These are phyloP conservation scores for Hozukius guyotensis DNA, from an alignment of 2,797 vertebrate genomes.

Conservation along the genomic window DNA sequence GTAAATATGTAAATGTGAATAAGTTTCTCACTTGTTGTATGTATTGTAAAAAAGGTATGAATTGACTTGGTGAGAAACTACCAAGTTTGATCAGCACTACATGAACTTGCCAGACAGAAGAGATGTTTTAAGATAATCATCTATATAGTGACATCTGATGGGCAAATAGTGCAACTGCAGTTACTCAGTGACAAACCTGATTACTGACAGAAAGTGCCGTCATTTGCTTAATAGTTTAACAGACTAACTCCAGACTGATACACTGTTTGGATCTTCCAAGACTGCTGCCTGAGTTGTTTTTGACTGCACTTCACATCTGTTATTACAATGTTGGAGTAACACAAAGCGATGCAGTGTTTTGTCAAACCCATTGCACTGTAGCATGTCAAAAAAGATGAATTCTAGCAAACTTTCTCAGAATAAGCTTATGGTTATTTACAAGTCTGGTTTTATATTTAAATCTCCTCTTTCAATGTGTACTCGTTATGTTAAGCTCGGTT, in stretches of 20 bases:
- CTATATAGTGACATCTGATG: slow-evolving; percentile 75
- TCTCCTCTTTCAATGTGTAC: slow-evolving; percentile 19
- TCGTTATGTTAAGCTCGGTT: slow-evolving; percentile 13
- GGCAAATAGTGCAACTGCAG: slow-evolving; percentile 69
- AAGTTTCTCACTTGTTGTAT: not conserved
- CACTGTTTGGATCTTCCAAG: not conserved
- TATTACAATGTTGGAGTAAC: not conserved
- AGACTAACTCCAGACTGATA: not conserved
- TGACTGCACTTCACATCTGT: not conserved
- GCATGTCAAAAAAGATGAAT: not conserved
- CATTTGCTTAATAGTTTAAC: too few relatives aligned
- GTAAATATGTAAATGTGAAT: not conserved
- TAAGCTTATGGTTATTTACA: not conserved
- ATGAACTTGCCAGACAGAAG: not conserved
- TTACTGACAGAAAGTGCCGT: not conserved
- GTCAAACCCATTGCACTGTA: not conserved
- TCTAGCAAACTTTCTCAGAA: not conserved
- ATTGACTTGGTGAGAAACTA: not conserved
- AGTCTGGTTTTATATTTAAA: slow-evolving; percentile 1
- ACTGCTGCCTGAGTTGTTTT: not conserved
- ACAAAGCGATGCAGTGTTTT: not conserved
- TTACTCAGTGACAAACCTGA: not conserved
- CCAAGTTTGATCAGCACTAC: not conserved
- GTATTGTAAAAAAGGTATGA: not conserved
- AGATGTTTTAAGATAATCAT: slow-evolving; percentile 31